These are phyloP conservation scores for Eudyptes chrysolophus DNA, from an alignment of 2,113 vertebrate species.

Conservation along the genomic window DNA sequence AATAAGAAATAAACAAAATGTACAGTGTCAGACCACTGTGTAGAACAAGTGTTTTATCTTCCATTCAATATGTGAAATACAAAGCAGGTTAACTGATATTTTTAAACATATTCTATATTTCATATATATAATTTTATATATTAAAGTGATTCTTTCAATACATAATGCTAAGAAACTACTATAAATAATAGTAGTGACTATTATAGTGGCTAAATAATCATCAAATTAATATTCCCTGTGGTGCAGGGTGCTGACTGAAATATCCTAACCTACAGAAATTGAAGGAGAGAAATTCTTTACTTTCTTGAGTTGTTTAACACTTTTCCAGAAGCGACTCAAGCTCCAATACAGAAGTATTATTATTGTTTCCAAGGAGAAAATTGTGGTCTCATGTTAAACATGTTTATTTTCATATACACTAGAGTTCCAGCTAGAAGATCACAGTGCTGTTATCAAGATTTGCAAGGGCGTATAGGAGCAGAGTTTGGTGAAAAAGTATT, in stretches of 20 bases:
- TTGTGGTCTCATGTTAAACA: background rate
- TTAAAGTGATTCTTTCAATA: background rate
- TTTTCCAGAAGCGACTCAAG: background rate
- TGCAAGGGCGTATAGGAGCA: background rate
- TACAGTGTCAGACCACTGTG: constrained; percentile 6
- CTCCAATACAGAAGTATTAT: background rate
- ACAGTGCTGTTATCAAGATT: background rate
- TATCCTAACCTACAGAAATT: background rate
- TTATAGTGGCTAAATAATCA: background rate
- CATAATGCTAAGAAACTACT: background rate
- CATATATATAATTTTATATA: background rate
- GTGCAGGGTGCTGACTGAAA: background rate
- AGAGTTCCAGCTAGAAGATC: background rate
- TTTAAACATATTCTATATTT: background rate
- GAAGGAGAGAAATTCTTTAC: background rate
- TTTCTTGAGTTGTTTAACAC: background rate
- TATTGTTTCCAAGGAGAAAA: background rate
- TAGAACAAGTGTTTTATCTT: background rate
- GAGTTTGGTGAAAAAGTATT: background rate
- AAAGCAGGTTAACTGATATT: background rate
- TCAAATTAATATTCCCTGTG: background rate
- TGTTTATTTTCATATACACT: background rate
- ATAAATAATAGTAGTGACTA: background rate
- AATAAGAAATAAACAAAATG: constrained; percentile 1
- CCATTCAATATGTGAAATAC: background rate